A percentile compares a stretch with the other conserved stretches of the same genome.
Conservation (phyloP, 2,797 vertebrate genomes). For the Meriones psammophilus region DNA sequence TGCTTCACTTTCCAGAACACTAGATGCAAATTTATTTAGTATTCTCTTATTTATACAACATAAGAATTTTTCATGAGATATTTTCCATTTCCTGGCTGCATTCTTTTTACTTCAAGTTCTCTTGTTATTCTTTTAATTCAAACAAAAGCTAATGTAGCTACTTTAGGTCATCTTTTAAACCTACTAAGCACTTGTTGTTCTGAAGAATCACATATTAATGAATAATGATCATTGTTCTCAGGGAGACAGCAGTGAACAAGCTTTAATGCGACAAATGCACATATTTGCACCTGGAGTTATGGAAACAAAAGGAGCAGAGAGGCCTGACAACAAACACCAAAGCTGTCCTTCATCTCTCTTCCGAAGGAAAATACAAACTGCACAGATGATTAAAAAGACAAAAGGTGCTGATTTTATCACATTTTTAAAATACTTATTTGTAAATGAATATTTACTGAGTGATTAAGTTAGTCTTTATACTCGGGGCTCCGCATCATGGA, state of each 20-base stretch:
- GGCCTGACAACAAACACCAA: neutral
- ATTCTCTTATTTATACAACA: neutral
- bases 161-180: neutral
- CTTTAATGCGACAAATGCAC: neutral
- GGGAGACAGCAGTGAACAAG: neutral
- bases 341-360: neutral
- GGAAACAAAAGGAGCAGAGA: neutral
- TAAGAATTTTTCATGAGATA: neutral
- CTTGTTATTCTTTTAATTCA: conserved; percentile 12
- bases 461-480: neutral
- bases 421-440: neutral
- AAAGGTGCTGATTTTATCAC: neutral
- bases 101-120: neutral
- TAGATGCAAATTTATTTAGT: neutral
- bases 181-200: neutral
- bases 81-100: neutral
- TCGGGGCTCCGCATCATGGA: neutral
- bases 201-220: neutral
- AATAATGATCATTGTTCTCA: neutral
- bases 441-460: neutral
- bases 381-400: neutral
- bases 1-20: neutral
- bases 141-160: neutral
- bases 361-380: neutral
- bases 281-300: neutral